These are phyloP conservation scores for Rhegmatorhina hoffmannsi DNA, from an alignment of 2,113 vertebrate genomes.

Conservation along the genomic window DNA sequence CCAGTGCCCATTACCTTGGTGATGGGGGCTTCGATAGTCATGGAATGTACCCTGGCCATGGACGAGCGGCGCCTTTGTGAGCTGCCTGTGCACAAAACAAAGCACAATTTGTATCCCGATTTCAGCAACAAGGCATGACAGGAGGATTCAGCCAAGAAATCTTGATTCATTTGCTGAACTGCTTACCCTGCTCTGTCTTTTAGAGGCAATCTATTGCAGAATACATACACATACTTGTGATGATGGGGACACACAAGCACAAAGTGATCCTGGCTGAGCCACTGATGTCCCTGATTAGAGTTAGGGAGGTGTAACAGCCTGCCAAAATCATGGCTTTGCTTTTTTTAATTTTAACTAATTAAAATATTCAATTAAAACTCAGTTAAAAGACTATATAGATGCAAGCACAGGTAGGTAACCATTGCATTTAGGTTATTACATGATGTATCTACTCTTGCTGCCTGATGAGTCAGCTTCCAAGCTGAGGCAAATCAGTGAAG, in stretches of 20 bases:
- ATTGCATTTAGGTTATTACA: background rate
- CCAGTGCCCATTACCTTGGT: conserved; percentile 84
- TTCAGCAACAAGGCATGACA: background rate
- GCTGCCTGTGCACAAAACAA: conserved; percentile 76
- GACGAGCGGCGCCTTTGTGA: conserved; percentile 94
- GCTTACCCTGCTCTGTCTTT: background rate
- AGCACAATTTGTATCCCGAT: background rate
- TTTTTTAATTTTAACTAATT: background rate
- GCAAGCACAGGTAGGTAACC: background rate
- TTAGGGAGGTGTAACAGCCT: background rate
- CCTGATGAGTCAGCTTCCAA: conserved; percentile 40
- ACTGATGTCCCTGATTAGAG: background rate
- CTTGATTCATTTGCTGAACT: background rate
- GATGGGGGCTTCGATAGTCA: conserved; percentile 98
- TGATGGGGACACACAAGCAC: background rate
- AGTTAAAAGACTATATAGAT: background rate
- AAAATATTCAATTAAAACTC: background rate
- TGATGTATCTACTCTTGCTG: background rate
- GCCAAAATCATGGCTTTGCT: background rate
- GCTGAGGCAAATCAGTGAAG: conserved; percentile 7
- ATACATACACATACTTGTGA: background rate
- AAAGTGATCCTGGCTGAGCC: background rate
- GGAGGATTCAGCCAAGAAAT: background rate
- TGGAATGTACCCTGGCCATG: conserved; percentile 96
- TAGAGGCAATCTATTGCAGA: background rate